Base-by-base conservation (phyloP, 2,113 vertebrate genomes). In the Bagarius yarrelli region DNA sequence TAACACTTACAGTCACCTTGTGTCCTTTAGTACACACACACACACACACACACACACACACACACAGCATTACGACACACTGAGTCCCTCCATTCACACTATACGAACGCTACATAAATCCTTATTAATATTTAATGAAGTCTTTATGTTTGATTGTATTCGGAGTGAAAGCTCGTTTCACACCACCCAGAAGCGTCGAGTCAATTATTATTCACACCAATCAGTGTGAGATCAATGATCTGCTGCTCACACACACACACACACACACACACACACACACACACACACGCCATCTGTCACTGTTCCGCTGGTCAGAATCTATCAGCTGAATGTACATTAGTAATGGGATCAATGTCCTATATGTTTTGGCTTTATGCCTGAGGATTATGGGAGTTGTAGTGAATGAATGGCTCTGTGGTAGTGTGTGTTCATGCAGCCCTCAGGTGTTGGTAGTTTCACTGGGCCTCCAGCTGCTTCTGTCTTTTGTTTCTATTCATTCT, bases 331-430 rank as follows among this genome's bases (percentile, higher is more conserved):
- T 30, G 53, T 34, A 40, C 36, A 40, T 40, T 40, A 34, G 52
- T 69, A 77, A 57, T 59, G 14, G 53, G 44, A 77, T 60, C 64
- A 75, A 60, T 56, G 34, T 78, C 30, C 55, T 69, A 60, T 78
- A 69, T 66, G 75, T 81, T 76, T 78, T 36, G 59, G 36, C 50
- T 63, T 66, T 56, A 72, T 63, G 72, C 67, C 53, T 32, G 53
- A 70, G 69, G 77, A 85, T 69, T 85, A 30, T 85, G 84, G 84
- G 84, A 74, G 71, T 70, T 83, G 84, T 78, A 85, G 84, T 85
- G 67, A 64, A 64, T 27, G 55, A 78, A 66, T 76, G 47, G 34
- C 70, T 80, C 57, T 73, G 72, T 69, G 76, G 78, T 59, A 78
- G 52, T 0, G 16, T 55, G 81, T 83, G 69, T 71, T 75, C 77